Evolutionary conservation across 23 tunicate species (phyloP), one percentile per base, ranked within the genome.

Genomic region (Trididemnum miniatum): DNA sequence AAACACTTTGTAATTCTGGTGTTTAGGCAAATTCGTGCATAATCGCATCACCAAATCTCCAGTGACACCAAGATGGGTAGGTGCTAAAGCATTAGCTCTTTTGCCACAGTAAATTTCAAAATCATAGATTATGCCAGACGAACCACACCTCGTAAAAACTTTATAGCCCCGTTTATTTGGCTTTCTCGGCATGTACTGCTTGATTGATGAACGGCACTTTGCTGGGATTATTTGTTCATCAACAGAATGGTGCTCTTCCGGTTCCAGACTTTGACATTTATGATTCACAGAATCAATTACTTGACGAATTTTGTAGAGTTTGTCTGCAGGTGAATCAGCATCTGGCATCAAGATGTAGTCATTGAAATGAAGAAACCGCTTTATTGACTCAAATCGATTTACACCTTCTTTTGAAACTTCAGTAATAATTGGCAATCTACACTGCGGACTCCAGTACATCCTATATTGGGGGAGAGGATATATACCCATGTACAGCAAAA

Each of bases 221-320:
- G 71, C 69, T 35, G 82, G 82, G 31, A 78, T 78, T 1, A 78
- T 78, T 59, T 78, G 82, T 59, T 78, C 82, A 78, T 78, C 82
- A 29, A 78, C 31, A 23, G 80, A 75, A n/a, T 75, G 62, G 15
- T 75, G 9, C 2, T 37, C 26, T 49, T 75, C 63, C 12, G 80
- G 80, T 65, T 75, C 63, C 2, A 75, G 15, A 22, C n/a, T 27
- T 4, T 7, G 31, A 69, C 75, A 69, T 7, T 69, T 69, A 12
- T 69, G 15, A 30, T n/a, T 31, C 4, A 75, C 80, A 25, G 37
- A 20, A 39, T 75, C 80, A 7, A 75, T 3, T 4, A 75, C 80
- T 9, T 65, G 80, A 36, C 26, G 60, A 2, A 75, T 26, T 75
- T 75, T 75, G 26, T 36, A 38, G 12, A 75, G 30, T 39, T 40